A percentile compares a stretch with the other conserved stretches of the same genome.
phyloP scores from a whole-genome alignment of 2,797 vertebrate genomes.

The Anguilla obscura region DNA sequence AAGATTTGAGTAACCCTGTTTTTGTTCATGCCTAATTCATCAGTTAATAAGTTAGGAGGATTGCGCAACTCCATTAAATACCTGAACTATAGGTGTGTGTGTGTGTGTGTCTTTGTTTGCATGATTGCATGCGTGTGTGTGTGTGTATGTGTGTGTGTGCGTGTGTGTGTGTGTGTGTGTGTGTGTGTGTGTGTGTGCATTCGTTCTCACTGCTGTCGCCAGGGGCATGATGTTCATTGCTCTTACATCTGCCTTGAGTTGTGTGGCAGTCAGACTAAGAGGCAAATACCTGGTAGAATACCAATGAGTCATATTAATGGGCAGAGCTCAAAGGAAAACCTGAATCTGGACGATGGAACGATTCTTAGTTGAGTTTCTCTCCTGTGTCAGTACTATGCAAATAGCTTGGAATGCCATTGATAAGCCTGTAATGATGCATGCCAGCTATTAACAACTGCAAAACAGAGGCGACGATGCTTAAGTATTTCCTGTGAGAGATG shows the following conservation, averaged over 20 bases:
- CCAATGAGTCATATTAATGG: slow-evolving; percentile 7
- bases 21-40: too few species aligned
- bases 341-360: neutral
- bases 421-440: slow-evolving; percentile 29
- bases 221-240: neutral
- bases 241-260: slow-evolving; percentile 16
- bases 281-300: neutral
- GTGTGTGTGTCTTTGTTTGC: neutral
- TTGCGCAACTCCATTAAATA: neutral
- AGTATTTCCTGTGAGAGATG: slow-evolving; percentile 31
- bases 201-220: too few species aligned
- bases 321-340: neutral
- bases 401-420: slow-evolving; percentile 19
- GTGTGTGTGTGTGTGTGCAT: neutral
- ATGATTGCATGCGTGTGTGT: neutral
- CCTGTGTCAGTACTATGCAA: slow-evolving; percentile 24
- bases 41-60: too few species aligned
- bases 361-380: slow-evolving; percentile 3
- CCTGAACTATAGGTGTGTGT: slow-evolving; percentile 13
- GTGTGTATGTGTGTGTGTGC: neutral
- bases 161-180: slow-evolving; percentile 11
- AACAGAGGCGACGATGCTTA: slow-evolving; percentile 4
- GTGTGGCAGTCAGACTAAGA: neutral
- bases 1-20: too few species aligned
- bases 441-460: slow-evolving; percentile 21